Evolutionary conservation across 2,888 invertebrate species (phyloP).

Genomic region (Atethmia centrago): DNA sequence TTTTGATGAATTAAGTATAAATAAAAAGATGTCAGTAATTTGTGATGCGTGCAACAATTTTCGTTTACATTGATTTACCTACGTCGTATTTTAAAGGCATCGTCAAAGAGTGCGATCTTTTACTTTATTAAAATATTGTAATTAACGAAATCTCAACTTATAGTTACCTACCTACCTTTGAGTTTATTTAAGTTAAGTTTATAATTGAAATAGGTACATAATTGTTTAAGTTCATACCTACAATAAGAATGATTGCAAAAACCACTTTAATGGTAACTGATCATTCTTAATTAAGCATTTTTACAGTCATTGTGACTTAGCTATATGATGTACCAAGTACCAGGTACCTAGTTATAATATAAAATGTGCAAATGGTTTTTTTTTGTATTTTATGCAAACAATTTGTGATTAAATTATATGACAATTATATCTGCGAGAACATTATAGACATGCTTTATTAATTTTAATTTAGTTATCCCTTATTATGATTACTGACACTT

Average conservation of each 20-base stretch:
- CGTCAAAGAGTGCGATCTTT: slow-evolving; percentile 33
- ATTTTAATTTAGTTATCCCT: slow-evolving; percentile 11
- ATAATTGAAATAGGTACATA: slow-evolving; percentile 65
- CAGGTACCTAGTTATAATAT: slow-evolving; percentile 35
- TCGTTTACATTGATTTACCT: slow-evolving; percentile 21
- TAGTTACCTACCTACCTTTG: slow-evolving; percentile 69
- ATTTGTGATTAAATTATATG: slow-evolving; percentile 67
- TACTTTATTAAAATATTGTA: slow-evolving; percentile 40
- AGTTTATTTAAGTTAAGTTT: slow-evolving; percentile 67
- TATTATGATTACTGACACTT: no score
- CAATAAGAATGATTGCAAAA: slow-evolving; percentile 51
- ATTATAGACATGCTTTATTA: slow-evolving; percentile 43
- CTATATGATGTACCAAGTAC: slow-evolving; percentile 53
- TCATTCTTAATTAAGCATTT: slow-evolving; percentile 62
- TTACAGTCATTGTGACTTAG: slow-evolving; percentile 60
- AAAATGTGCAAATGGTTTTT: slow-evolving; percentile 60
- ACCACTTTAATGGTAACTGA: slow-evolving; percentile 55
- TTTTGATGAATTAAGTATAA: slow-evolving; percentile 47
- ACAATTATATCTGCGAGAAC: slow-evolving; percentile 67
- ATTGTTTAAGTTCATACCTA: slow-evolving; percentile 62
- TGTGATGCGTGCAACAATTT: slow-evolving; percentile 40
- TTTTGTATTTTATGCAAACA: slow-evolving; percentile 60
- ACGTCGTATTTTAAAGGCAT: slow-evolving; percentile 27
- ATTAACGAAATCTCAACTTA: slow-evolving; percentile 69
- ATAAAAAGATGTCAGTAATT: slow-evolving; percentile 30